Evolutionary conservation across 2,888 invertebrate species (phyloP), one percentile per base, ranked within the genome.

Genomic region (Nudaria mundana): DNA sequence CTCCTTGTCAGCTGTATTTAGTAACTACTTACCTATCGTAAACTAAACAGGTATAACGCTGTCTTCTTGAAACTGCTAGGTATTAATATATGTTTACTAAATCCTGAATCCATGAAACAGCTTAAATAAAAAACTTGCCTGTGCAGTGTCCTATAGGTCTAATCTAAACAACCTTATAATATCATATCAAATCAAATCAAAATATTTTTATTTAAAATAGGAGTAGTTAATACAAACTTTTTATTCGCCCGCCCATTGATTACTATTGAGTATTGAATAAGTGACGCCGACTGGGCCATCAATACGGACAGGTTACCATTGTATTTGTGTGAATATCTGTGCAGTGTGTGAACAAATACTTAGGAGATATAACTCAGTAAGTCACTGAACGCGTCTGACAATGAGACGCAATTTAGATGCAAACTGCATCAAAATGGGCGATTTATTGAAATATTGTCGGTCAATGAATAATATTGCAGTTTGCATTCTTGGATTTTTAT

Each of bases 281-380:
- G 56, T 56, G 56, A 54, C 48, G 50, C 47, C 48, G 48, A 40
- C 36, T 44, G 40, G 45, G 52, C 52, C 58, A 65, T 66, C 68
- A 66, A 71, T 65, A 66, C 44, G 41, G 44, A 35, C 45, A 48
- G 44, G 48, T 42, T 55, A 61, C 46, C 51, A 45, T n/a, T 44
- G 40, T 48, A 56, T 56, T 59, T 48, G 58, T 38, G 52, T 58
- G 65, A 56, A 66, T 60, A 60, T 52, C 56, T 44, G 55, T 46
- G 44, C 26, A 23, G 22, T 18, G 30, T 39, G 43, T 30, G 45
- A 44, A 50, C 50, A 58, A 47, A 51, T 37, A 43, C 30, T 30
- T 35, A 7, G 10, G 22, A 20, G 26, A 30, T 28, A 44, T 40
- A 34, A 40, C 37, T 44, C 44, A 44, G 28, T 16, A 22, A 36